These are phyloP conservation scores for Dendroctonus valens DNA, from an alignment of 1,140 invertebrate species.

Conservation along the genomic window DNA sequence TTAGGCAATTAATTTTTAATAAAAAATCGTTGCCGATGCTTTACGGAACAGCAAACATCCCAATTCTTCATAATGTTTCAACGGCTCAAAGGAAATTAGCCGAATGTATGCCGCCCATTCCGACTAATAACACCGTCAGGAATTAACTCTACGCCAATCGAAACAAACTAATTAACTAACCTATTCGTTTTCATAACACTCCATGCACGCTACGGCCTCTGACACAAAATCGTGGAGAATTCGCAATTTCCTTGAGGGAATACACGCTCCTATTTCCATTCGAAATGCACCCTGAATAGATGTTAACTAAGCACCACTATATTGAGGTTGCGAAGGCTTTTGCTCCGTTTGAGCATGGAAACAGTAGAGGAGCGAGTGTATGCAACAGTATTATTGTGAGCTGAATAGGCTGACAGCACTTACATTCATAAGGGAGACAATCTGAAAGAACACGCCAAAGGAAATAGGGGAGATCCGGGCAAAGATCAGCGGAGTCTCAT, in stretches of 20 bases:
- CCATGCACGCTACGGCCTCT: conserved; percentile 14
- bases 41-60: too few relatives aligned
- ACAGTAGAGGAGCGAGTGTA: not conserved
- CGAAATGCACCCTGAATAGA: conserved; percentile 8
- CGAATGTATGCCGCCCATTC: not conserved
- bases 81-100: conserved; percentile 5
- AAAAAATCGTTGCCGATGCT: too few relatives aligned
- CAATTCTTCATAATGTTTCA: not conserved
- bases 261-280: conserved; percentile 6
- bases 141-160: conserved; percentile 12
- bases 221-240: conserved; percentile 7
- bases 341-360: conserved; percentile 2
- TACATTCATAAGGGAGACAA: too few relatives aligned
- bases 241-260: conserved; percentile 12
- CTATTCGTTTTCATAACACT: conserved; percentile 20
- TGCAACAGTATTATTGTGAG: too few relatives aligned
- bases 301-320: conserved; percentile 5
- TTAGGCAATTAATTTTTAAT: too few relatives aligned
- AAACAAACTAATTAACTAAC: conserved; percentile 12
- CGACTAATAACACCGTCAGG: conserved; percentile 7
- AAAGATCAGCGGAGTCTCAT: too few relatives aligned
- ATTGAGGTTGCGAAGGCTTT: conserved; percentile 5
- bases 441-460: too few relatives aligned
- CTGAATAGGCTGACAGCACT: too few relatives aligned
- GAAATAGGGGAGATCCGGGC: too few relatives aligned